Evolutionary conservation across 1,140 invertebrate species (phyloP), one percentile per base, ranked within the genome.

Genomic region (Ips nitidus): DNA sequence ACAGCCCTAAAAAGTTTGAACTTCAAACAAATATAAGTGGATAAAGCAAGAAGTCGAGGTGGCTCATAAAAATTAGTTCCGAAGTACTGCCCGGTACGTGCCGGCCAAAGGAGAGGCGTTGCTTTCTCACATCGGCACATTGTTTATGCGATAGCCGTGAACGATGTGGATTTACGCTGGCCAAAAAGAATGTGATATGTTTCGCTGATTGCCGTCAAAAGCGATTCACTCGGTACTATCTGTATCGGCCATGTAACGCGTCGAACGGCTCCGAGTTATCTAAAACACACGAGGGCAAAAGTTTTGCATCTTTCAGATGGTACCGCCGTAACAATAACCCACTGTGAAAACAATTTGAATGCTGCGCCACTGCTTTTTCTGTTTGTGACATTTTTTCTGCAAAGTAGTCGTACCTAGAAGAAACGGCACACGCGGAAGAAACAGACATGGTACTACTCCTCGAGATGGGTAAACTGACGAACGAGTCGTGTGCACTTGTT

Each of bases 71-170:
- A 22, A 50, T 50, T 50, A 8, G 45, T 50, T 50, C 6, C 22
- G 45, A 22, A 22, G 45, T 50, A 50, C 45, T 22, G 22, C 45
- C 22, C 45, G 3, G 45, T 50, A 50, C 50, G 52, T 66, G 63
- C 62, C 62, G 55, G 61, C 69, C 63, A 66, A 8, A n/a, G 42
- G 38, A 47, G 52, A 63, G 63, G 69, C 63, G 56, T 59, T 57
- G n/a, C 40, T 7, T 69, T 69, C 67, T 69, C 67, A 69, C 67
- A 70, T 60, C 56, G 55, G 45, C 56, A 62, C 55, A 60, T 70
- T 70, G 63, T 70, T 70, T 66, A 70, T 70, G 63, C 42, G 69
- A 70, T 61, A 59, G 41, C 55, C 69, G 53, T 64, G 61, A 69
- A 52, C 53, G 45, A 53, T 60, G 66, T 68, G 52, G 56, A 57